Conservation (phyloP, 2,888 invertebrate species). For the Drosophila algonquin region DNA sequence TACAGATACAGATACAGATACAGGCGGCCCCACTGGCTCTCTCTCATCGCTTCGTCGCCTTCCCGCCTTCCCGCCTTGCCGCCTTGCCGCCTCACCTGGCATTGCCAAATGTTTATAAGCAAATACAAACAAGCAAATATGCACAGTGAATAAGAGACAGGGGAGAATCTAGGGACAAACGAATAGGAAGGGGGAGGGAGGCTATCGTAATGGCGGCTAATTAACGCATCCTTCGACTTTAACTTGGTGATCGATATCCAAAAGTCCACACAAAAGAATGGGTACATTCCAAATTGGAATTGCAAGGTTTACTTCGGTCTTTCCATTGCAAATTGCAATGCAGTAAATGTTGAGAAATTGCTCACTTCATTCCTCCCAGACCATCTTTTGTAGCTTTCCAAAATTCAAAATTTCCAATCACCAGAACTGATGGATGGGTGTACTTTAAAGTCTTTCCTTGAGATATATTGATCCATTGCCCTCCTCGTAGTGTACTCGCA, state of each 20-base stretch:
- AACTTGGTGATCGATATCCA: slow-evolving; percentile 18
- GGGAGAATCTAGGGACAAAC: neutral
- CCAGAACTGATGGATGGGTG: too few relatives aligned
- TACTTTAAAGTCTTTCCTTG: neutral
- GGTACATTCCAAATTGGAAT: too few relatives aligned
- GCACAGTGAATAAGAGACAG: slow-evolving; percentile 4
- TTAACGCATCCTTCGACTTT: slow-evolving; percentile 55
- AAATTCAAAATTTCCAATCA: too few relatives aligned
- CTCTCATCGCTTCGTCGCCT: neutral
- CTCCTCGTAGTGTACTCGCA: neutral
- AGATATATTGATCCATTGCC: neutral
- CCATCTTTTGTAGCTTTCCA: too few relatives aligned
- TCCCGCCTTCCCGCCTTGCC: neutral
- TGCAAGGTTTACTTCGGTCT: too few relatives aligned
- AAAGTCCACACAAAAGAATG: too few relatives aligned
- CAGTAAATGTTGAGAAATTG: too few relatives aligned
- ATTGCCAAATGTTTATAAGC: slow-evolving; percentile 53
- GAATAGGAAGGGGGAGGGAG: neutral
- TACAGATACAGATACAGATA: neutral
- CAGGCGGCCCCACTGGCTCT: neutral
- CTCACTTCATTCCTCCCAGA: too few relatives aligned
- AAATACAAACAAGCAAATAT: slow-evolving; percentile 49
- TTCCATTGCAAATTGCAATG: too few relatives aligned
- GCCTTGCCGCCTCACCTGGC: slow-evolving; percentile 29
- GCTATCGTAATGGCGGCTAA: slow-evolving; percentile 54